Base-by-base conservation (phyloP, 2,113 vertebrate genomes). In the Marmota flaviventris region DNA sequence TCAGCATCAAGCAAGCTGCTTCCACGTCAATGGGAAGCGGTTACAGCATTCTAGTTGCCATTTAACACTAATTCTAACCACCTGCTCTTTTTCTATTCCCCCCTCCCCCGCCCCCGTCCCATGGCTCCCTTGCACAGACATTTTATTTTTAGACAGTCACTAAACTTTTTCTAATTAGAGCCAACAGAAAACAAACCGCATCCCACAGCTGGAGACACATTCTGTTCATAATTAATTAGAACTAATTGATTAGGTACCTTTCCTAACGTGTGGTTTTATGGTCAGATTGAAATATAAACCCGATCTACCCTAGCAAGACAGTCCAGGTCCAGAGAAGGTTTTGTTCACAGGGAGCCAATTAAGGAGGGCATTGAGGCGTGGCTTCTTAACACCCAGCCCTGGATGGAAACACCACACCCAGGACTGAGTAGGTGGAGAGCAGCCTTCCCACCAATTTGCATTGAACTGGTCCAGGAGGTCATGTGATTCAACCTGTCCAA, bases 201-300 rank as follows among this genome's bases (percentile, higher is more conserved):
- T 89, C 86, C 91, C 89, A 58, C 86, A 90, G 92, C 75, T 65
- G 63, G 93, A 96, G 37, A 85, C 61, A 5, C 8, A 58, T 76
- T 86, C 92, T 89, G 91, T 70, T 85, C 95, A 92, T 42, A 96
- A 91, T 85, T 98, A 96, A 97, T 97, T 65, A 89, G 88, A 94
- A 85, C 48, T 97, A 76, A 85, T 98, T 95, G 88, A 95, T 96
- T 97, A 93, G 85, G 37, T 85, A 94, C 51, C 56, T 34, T 77
- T 97, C 51, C 56, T 97, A 84, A 94, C 72, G 89, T 94, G 91
- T 1, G 82, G 95, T 95, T 45, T 97, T 97, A 85, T 94, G 98
- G 97, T 97, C 89, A 83, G 58, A 79, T 24, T 91, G 79, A 87
- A 96, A 67, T 78, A 91, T 25, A 75, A 97, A 86, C 29, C 82